Conservation (phyloP, 1,140 invertebrate species). For the Parasteatoda tepidariorum region DNA sequence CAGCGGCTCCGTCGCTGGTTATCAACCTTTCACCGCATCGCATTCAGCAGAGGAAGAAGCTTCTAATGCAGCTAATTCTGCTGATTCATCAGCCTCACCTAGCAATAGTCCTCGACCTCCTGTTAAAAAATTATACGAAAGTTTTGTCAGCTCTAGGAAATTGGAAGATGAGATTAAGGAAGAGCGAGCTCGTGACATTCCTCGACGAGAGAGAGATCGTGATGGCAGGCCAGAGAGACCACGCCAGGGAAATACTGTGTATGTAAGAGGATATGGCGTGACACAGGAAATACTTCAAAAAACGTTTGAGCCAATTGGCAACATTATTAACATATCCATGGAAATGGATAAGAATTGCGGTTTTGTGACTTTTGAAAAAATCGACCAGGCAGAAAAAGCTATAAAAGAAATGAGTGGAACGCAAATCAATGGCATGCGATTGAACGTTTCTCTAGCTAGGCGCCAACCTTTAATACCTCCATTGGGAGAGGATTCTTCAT, state of each 20-base stretch:
- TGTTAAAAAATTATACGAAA: constrained; percentile 84
- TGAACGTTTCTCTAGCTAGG: constrained; percentile 84
- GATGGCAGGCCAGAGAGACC: constrained; percentile 75
- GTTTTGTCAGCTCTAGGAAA: constrained; percentile 85
- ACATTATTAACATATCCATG: constrained; percentile 89
- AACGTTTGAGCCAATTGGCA: constrained; percentile 81
- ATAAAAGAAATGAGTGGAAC: constrained; percentile 88
- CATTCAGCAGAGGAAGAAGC: constrained; percentile 76
- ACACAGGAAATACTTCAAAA: constrained; percentile 85
- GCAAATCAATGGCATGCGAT: constrained; percentile 80
- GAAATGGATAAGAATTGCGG: constrained; percentile 90
- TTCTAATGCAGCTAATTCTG: constrained; percentile 38
- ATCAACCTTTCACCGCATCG: constrained; percentile 88
- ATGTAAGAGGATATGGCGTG: constrained; percentile 83
- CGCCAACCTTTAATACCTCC: constrained; percentile 85
- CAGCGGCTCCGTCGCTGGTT: constrained; percentile 75
- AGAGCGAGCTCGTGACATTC: constrained; percentile 65
- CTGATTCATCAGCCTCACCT: constrained; percentile 14
- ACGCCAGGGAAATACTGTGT: constrained; percentile 84
- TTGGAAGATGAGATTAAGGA: constrained; percentile 70
- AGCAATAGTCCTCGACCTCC: constrained; percentile 58
- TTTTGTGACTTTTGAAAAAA: constrained; percentile 92
- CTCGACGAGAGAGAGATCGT: constrained; percentile 69
- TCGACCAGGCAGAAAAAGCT: constrained; percentile 86
- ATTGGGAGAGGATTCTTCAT: constrained; percentile 79